A percentile compares a stretch with the other conserved stretches of the same genome.
Conservation (phyloP, 2,797 vertebrate species). For the Hypotaenidia philippensis region DNA sequence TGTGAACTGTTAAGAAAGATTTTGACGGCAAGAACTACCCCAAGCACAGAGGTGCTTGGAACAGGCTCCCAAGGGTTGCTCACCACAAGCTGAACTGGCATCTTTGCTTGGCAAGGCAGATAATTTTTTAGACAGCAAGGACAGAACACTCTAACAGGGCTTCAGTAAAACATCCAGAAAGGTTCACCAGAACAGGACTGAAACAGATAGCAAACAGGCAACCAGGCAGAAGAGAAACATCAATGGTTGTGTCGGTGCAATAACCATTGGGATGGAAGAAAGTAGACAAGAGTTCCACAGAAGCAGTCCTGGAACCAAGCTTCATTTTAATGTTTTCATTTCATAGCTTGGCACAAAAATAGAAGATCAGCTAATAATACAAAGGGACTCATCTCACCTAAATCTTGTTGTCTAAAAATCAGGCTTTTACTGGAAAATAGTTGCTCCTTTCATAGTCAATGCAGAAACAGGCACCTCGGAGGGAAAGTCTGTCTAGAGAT, state of each 20-base stretch:
- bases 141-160: background rate
- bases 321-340: background rate
- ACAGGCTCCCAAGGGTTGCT: background rate
- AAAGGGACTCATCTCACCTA: background rate
- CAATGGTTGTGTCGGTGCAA: background rate
- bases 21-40: background rate
- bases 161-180: background rate
- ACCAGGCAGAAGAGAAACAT: background rate
- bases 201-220: background rate
- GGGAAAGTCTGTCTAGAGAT: conserved; percentile 2
- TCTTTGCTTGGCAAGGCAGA: background rate
- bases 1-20: background rate
- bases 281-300: background rate
- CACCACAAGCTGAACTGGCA: background rate
- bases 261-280: background rate
- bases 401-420: background rate
- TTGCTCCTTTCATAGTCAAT: background rate
- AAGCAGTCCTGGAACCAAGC: background rate
- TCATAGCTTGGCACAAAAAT: background rate
- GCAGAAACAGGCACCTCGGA: background rate
- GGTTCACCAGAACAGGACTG: background rate
- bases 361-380: background rate
- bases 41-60: background rate
- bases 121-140: background rate
- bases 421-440: background rate